Evolutionary conservation across 35 echinoderm and acorn worm genomes (phyloP).

Genomic region (Diadema setosum): DNA sequence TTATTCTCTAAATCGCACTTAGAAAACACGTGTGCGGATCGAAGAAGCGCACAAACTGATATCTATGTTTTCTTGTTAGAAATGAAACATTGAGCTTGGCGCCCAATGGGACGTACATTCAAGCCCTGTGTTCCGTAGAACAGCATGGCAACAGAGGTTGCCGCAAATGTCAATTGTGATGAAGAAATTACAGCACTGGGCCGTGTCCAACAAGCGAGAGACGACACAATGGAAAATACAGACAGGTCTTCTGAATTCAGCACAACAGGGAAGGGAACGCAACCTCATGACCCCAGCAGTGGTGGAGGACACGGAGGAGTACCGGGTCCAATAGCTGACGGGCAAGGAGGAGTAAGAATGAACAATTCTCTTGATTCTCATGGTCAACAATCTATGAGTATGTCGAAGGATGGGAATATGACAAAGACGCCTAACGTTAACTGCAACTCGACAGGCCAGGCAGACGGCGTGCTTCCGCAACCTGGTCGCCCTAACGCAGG

Average conservation of each 20-base stretch:
- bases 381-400: constrained; percentile 17
- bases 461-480: constrained; percentile 26
- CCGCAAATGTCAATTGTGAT: constrained; percentile 46
- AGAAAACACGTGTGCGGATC: constrained; percentile 77
- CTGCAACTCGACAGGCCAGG: constrained; percentile 16
- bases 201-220: constrained; percentile 32
- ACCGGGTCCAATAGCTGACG: constrained; percentile 15
- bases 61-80: constrained; percentile 43
- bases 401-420: constrained; percentile 14
- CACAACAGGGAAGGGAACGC: constrained; percentile 12
- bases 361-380: constrained; percentile 27
- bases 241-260: constrained; percentile 11
- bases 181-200: constrained; percentile 34
- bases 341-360: constrained; percentile 17
- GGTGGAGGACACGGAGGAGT: constrained; percentile 22
- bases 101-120: constrained; percentile 21
- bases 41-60: constrained; percentile 50
- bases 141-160: constrained; percentile 50
- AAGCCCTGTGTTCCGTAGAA: constrained; percentile 25
- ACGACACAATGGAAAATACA: constrained; percentile 29
- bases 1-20: constrained; percentile 89
- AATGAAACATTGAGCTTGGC: constrained; percentile 17
- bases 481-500: constrained; percentile 24
- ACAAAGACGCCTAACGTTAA: constrained; percentile 18
- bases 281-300: constrained; percentile 24